phyloP scores from a whole-genome alignment of 2,888 invertebrate species.

The Nebria salina region DNA sequence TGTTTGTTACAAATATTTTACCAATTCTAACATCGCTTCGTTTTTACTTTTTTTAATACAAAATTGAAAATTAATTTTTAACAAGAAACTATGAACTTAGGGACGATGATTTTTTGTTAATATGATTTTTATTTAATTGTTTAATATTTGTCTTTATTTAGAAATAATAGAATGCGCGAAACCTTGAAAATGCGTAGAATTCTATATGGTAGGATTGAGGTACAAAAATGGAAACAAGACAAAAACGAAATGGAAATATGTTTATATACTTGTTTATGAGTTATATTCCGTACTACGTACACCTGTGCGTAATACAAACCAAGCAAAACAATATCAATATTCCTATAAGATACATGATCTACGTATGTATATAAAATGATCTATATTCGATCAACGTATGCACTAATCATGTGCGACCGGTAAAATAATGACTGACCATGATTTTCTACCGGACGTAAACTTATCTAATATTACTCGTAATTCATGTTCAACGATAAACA shows the following conservation, averaged over 20 bases:
- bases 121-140: no score
- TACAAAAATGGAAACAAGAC: neutral
- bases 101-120: no score
- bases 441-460: conserved; percentile 38
- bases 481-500: conserved; percentile 28
- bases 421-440: conserved; percentile 25
- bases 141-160: no score
- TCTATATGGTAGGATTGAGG: neutral
- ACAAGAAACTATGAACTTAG: no score
- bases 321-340: conserved; percentile 6
- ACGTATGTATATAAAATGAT: neutral
- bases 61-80: no score
- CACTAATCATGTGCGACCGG: neutral
- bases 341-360: neutral
- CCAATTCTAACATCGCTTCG: no score
- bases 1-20: no score
- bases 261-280: neutral
- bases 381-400: neutral
- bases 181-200: neutral
- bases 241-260: neutral
- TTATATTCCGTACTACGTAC: neutral
- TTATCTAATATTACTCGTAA: conserved; percentile 39
- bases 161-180: no score
- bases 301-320: conserved; percentile 7
- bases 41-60: neutral